Evolutionary conservation across 2,888 invertebrate species (phyloP).

Genomic region (Invenusta paracnida): DNA sequence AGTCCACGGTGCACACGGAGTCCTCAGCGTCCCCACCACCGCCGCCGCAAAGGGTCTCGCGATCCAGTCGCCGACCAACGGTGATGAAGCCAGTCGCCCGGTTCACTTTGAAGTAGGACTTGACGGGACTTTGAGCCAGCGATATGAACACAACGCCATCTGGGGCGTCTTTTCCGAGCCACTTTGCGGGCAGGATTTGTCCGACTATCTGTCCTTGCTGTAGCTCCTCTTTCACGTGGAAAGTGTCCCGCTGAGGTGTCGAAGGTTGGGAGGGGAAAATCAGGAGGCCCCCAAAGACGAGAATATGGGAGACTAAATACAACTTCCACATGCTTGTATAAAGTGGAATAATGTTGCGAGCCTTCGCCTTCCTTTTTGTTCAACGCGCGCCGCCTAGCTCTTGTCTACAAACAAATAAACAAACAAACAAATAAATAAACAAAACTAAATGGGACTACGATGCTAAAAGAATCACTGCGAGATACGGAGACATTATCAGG

Average conservation of each 20-base stretch:
- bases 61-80: not conserved
- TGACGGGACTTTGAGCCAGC: not conserved
- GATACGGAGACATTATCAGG: too few species aligned
- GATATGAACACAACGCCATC: not conserved
- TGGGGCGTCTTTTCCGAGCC: not conserved
- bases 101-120: not conserved
- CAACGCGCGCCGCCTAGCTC: too few species aligned
- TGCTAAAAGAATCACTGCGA: too few species aligned
- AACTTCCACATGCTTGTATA: too few species aligned
- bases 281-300: too few species aligned
- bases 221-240: slow-evolving; percentile 1
- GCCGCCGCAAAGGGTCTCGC: not conserved
- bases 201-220: not conserved
- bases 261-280: too few species aligned
- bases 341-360: too few species aligned
- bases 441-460: too few species aligned
- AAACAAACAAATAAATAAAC: too few species aligned
- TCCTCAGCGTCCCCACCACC: not conserved
- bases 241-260: not conserved
- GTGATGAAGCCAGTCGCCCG: not conserved
- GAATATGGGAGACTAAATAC: too few species aligned
- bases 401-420: too few species aligned
- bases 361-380: too few species aligned
- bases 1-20: not conserved
- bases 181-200: not conserved